A percentile compares a stretch with the other conserved stretches of the same genome.
Evolutionary conservation across 2,113 vertebrate species (phyloP).

Genomic region (Hippocampus abdominalis): DNA sequence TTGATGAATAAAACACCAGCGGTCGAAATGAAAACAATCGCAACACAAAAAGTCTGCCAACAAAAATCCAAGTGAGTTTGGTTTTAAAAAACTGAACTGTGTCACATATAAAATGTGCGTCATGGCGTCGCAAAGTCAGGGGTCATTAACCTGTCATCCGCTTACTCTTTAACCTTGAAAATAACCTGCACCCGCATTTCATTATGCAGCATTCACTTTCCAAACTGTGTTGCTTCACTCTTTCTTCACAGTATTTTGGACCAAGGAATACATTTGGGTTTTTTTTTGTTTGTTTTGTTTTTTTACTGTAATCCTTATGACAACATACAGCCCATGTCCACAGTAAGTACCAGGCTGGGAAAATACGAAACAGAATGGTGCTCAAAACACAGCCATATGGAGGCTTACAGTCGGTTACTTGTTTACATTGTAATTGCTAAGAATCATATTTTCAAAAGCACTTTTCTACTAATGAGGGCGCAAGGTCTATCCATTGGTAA

Average conservation of each 20-base stretch:
- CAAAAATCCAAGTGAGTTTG: not conserved
- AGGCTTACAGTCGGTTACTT: not conserved
- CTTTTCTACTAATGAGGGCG: not conserved
- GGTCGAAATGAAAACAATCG: not conserved
- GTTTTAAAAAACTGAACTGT: not conserved
- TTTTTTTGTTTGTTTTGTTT: too few relatives aligned
- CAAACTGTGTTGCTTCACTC: constrained; percentile 20
- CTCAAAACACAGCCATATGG: not conserved
- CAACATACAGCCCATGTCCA: not conserved
- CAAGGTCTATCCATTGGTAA: not conserved
- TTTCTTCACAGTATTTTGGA: not conserved
- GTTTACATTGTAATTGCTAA: not conserved
- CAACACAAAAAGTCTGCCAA: not conserved
- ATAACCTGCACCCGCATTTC: constrained; percentile 6
- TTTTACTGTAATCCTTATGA: not conserved
- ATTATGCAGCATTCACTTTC: constrained; percentile 1
- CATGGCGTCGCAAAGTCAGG: constrained; percentile 18
- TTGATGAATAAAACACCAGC: not conserved
- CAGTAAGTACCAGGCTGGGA: not conserved
- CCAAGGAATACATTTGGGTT: not conserved
- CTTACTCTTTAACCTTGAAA: constrained; percentile 24
- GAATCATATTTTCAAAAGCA: not conserved
- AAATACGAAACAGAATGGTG: not conserved
- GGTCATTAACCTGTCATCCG: constrained; percentile 31
- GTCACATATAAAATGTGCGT: constrained; percentile 27